These are phyloP conservation scores for Plebejus argus DNA, from an alignment of 2,888 invertebrate genomes.

Conservation along the genomic window DNA sequence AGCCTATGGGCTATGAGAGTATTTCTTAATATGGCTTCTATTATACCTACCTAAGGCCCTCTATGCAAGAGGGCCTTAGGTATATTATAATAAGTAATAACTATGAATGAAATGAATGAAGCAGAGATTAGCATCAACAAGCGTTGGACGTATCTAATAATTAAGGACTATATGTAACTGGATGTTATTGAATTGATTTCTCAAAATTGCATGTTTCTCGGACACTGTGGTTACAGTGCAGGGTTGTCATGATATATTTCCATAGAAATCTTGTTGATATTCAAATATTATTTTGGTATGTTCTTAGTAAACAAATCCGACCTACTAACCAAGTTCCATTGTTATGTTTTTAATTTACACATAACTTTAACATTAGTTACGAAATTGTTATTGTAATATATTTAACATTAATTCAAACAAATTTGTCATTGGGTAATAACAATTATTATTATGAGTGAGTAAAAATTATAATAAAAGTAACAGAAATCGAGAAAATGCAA, in stretches of 20 bases:
- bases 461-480: not conserved
- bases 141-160: slow-evolving; percentile 19
- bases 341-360: not conserved
- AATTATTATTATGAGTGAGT: not conserved
- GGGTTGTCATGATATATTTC: not conserved
- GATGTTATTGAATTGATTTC: not conserved
- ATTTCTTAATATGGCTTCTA: too few species aligned
- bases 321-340: slow-evolving; percentile 3
- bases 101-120: not conserved
- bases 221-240: not conserved
- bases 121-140: not conserved
- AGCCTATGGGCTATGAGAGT: too few species aligned
- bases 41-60: too few species aligned
- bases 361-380: not conserved
- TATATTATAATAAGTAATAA: not conserved
- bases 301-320: slow-evolving; percentile 12
- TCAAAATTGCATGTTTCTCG: slow-evolving; percentile 20
- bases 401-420: not conserved
- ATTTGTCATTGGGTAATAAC: not conserved
- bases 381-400: not conserved
- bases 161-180: slow-evolving; percentile 23
- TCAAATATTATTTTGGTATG: not conserved
- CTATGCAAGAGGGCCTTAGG: too few species aligned
- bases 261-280: not conserved
- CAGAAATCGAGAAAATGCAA: not conserved